phyloP scores from a whole-genome alignment of 2,797 vertebrate species.

The Fratercula arctica region DNA sequence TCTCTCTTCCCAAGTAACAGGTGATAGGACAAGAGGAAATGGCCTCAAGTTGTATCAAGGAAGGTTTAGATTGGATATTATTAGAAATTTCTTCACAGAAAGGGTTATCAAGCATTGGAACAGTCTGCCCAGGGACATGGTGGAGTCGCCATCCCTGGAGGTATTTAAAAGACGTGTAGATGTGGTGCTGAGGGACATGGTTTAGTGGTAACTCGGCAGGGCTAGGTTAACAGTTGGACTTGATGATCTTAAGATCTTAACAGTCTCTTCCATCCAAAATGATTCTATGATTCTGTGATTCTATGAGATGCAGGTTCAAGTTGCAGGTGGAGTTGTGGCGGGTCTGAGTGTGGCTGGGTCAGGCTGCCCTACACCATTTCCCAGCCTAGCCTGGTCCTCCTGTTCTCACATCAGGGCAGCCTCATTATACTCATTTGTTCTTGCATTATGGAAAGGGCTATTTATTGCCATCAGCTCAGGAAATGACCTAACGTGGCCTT shows the following conservation, averaged over 20 bases:
- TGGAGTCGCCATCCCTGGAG: neutral
- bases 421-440: constrained; percentile 51
- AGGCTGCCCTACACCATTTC: neutral
- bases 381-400: neutral
- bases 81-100: neutral
- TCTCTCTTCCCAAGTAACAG: neutral
- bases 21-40: neutral
- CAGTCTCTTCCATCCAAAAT: neutral
- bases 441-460: constrained; percentile 56
- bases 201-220: neutral
- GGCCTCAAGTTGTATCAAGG: neutral
- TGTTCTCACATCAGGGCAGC: constrained; percentile 38
- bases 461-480: constrained; percentile 72
- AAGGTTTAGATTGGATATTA: neutral
- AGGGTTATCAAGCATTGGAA: neutral
- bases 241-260: neutral
- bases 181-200: neutral
- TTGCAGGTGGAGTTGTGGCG: neutral
- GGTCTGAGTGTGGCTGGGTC: neutral
- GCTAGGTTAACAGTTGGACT: neutral
- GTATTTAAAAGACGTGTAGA: neutral
- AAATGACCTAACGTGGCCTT: constrained; percentile 73
- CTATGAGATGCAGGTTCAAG: neutral
- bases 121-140: neutral
- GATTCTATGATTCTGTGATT: neutral